These are phyloP conservation scores for Blera fallax DNA, from an alignment of 2,888 invertebrate species.

Conservation along the genomic window DNA sequence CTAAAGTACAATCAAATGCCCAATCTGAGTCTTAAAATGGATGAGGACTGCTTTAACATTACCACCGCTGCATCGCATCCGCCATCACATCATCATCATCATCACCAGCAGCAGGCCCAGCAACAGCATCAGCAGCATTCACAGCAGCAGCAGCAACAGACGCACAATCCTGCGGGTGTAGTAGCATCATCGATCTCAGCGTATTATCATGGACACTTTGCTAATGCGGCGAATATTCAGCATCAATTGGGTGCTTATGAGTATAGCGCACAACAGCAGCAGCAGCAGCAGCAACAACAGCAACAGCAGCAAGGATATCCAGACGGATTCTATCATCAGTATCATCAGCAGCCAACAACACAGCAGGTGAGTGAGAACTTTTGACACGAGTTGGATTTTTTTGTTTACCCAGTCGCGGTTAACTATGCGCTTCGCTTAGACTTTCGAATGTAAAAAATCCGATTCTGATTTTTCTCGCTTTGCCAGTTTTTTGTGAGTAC, in stretches of 20 bases:
- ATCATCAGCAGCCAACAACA: slow-evolving; percentile 73
- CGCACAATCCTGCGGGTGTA: slow-evolving; percentile 70
- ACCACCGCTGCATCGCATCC: slow-evolving; percentile 78
- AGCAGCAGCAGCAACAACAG: slow-evolving; percentile 73
- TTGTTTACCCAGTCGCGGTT: no score
- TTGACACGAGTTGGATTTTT: no score
- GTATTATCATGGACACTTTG: slow-evolving; percentile 81
- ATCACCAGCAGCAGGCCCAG: slow-evolving; percentile 68
- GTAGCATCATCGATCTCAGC: slow-evolving; percentile 66
- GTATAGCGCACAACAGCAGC: slow-evolving; percentile 73
- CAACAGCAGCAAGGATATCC: slow-evolving; percentile 73
- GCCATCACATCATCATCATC: slow-evolving; percentile 69
- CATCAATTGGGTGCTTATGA: slow-evolving; percentile 80
- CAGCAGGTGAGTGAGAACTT: slow-evolving; percentile 77
- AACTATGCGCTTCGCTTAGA: no score
- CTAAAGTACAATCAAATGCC: slow-evolving; percentile 88
- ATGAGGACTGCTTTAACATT: slow-evolving; percentile 91
- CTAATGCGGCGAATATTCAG: slow-evolving; percentile 78
- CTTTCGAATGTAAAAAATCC: no score
- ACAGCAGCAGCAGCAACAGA: slow-evolving; percentile 73
- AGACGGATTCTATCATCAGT: slow-evolving; percentile 76
- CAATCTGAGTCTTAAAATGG: slow-evolving; percentile 89
- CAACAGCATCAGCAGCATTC: slow-evolving; percentile 72
- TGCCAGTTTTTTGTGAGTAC: no score
- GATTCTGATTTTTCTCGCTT: no score